Percentiles rank a stretch among this genome's conserved stretches.
Conservation (phyloP, 1,140 invertebrate species). For the Ceratoteleas bidentatus region DNA sequence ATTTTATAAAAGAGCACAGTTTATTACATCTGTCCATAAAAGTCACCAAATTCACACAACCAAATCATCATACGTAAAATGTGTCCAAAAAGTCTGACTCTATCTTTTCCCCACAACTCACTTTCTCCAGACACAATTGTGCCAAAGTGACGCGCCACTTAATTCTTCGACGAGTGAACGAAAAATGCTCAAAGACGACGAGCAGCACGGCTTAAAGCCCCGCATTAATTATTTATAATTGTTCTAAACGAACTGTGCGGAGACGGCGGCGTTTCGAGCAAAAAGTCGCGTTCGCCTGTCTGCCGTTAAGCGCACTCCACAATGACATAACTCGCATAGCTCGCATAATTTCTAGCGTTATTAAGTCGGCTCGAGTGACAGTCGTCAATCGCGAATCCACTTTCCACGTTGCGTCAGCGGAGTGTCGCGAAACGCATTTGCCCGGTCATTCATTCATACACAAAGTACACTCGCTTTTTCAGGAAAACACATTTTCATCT, state of each 20-base stretch:
- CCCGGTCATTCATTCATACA: too few relatives aligned
- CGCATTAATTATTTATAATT: conserved; percentile 33
- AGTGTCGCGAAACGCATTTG: too few relatives aligned
- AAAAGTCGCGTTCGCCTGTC: conserved; percentile 32
- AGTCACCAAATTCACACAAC: too few relatives aligned
- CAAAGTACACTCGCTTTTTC: too few relatives aligned
- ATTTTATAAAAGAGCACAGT: too few relatives aligned
- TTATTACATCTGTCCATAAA: too few relatives aligned
- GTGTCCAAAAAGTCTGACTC: too few relatives aligned
- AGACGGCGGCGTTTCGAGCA: conserved; percentile 20
- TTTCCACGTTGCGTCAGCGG: conserved; percentile 44
- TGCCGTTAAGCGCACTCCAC: conserved; percentile 29
- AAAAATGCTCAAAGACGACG: conserved; percentile 7
- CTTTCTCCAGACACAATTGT: too few relatives aligned
- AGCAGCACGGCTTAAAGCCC: not conserved
- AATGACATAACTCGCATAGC: conserved; percentile 50
- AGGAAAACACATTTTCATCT: too few relatives aligned
- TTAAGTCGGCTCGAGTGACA: conserved; percentile 48
- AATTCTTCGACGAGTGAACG: not conserved
- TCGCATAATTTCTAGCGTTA: conserved; percentile 47
- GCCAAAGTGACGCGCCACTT: not conserved
- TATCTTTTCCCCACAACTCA: too few relatives aligned
- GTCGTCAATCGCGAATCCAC: conserved; percentile 52
- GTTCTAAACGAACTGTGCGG: conserved; percentile 16
- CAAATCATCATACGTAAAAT: too few relatives aligned